Evolutionary conservation across 2,113 vertebrate species (phyloP).

Genomic region (Pollimyrus isidori): DNA sequence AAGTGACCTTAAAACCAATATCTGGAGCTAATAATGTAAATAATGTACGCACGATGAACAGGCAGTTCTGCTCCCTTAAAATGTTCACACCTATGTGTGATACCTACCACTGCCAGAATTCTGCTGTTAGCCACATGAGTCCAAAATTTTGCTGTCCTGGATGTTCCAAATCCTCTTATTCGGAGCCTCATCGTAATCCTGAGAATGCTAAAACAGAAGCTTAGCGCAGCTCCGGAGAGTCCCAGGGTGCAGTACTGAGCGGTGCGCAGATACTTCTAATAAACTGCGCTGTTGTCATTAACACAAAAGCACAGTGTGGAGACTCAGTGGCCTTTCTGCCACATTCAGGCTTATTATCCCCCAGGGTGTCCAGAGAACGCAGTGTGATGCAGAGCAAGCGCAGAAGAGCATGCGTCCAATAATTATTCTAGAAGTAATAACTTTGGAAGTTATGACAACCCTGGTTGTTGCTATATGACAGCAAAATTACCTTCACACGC

Average conservation of each 20-base stretch:
- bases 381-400: neutral
- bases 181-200: slow-evolving; percentile 48
- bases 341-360: neutral
- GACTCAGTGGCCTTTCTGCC: neutral
- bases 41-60: neutral
- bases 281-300: neutral
- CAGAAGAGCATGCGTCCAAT: neutral
- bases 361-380: neutral
- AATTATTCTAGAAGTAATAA: neutral
- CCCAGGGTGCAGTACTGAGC: neutral
- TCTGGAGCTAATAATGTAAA: neutral
- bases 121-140: slow-evolving; percentile 14
- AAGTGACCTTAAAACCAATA: neutral
- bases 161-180: slow-evolving; percentile 62
- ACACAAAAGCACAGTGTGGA: slow-evolving; percentile 23
- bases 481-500: neutral
- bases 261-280: neutral
- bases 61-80: neutral
- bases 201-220: slow-evolving; percentile 43
- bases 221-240: neutral
- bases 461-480: neutral
- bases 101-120: neutral
- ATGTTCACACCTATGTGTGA: neutral
- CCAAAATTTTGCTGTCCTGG: slow-evolving; percentile 51
- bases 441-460: neutral